Conservation (phyloP, 1,140 invertebrate species). For the Drosophila elegans region DNA sequence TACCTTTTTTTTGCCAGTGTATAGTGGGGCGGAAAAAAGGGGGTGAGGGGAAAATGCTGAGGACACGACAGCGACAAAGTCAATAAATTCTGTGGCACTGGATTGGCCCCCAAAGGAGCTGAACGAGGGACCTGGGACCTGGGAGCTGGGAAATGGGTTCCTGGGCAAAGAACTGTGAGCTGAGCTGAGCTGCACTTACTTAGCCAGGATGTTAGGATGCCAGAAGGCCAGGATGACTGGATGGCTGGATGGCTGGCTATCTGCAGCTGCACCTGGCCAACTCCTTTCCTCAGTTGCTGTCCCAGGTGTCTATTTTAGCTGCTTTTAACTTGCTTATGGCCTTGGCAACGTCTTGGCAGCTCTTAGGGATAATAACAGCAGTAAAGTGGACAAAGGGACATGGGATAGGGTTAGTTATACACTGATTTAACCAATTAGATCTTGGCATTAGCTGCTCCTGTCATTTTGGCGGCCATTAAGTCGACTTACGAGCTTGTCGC, state of each 20-base stretch:
- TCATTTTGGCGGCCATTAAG: constrained; percentile 37
- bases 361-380: constrained; percentile 60
- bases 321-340: constrained; percentile 74
- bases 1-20: constrained; percentile 21
- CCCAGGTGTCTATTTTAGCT: constrained; percentile 79
- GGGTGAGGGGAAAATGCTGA: constrained; percentile 20
- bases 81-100: constrained; percentile 76
- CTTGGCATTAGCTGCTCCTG: constrained; percentile 6
- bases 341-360: constrained; percentile 62
- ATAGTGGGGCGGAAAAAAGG: not conserved
- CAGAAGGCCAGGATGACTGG: not conserved
- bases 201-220: constrained; percentile 41
- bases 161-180: not conserved
- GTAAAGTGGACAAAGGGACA: not conserved
- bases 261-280: constrained; percentile 22
- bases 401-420: constrained; percentile 20
- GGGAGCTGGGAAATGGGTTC: not conserved
- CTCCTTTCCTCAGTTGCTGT: constrained; percentile 22
- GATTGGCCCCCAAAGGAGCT: constrained; percentile 51
- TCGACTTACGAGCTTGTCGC: constrained; percentile 39
- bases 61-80: constrained; percentile 71
- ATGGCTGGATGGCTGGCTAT: constrained; percentile 7
- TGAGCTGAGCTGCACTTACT: constrained; percentile 64
- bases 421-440: constrained; percentile 51
- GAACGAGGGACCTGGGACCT: constrained; percentile 15